Conservation (phyloP, 1,140 invertebrate species). For the Pomacea maculata region DNA sequence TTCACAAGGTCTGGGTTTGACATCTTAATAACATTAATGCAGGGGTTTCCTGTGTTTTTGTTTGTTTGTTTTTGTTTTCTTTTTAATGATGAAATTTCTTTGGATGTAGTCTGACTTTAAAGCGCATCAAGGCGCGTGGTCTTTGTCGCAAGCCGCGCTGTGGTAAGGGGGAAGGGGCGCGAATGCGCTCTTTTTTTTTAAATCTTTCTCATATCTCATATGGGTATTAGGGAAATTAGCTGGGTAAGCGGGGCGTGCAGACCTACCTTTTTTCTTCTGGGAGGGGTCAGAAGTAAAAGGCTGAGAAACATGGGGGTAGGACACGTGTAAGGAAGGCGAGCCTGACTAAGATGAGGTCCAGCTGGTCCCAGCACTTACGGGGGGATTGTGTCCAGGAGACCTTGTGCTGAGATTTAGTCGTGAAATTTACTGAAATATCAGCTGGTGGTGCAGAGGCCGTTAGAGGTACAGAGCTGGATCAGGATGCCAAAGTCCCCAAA, state of each 20-base stretch:
- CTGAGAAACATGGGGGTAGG: not conserved
- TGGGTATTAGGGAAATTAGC: no score
- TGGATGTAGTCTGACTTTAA: slow-evolving; percentile 19
- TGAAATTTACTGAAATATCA: slow-evolving; percentile 16
- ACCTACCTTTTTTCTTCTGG: no score
- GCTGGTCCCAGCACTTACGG: slow-evolving; percentile 35
- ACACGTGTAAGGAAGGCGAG: not conserved
- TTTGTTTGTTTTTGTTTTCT: slow-evolving; percentile 25
- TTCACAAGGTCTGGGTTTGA: not conserved
- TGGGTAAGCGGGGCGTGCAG: no score
- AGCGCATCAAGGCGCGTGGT: not conserved
- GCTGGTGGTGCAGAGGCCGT: slow-evolving; percentile 28
- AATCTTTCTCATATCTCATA: no score
- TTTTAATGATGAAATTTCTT: slow-evolving; percentile 22
- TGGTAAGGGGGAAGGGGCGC: not conserved
- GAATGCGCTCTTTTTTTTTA: no score
- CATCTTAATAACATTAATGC: slow-evolving; percentile 14
- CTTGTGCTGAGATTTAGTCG: slow-evolving; percentile 34
- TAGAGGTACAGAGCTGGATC: slow-evolving; percentile 30
- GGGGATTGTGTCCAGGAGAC: slow-evolving; percentile 39
- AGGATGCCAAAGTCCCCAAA: slow-evolving; percentile 27
- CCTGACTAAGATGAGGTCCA: slow-evolving; percentile 27
- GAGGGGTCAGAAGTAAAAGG: no score
- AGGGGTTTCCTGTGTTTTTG: not conserved
- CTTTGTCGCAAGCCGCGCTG: slow-evolving; percentile 37